These are phyloP conservation scores for Eurytemora carolleeae DNA, from an alignment of 1,140 invertebrate genomes.

Conservation along the genomic window DNA sequence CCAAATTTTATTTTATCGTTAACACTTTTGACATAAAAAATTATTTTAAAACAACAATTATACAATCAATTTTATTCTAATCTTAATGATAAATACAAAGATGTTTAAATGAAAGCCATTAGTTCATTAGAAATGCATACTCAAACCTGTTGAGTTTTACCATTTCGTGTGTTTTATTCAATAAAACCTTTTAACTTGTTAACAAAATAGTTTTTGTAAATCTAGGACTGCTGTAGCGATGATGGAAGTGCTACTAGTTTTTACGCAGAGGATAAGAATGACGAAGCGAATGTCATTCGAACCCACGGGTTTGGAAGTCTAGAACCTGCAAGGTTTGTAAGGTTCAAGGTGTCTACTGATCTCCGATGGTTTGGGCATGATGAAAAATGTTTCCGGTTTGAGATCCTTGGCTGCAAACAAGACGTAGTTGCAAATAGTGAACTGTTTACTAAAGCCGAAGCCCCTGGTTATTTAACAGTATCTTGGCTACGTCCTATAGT, in stretches of 20 bases:
- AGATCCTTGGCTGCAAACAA: background rate
- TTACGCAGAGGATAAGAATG: background rate
- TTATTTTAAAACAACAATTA: no score
- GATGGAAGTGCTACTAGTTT: background rate
- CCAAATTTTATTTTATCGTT: no score
- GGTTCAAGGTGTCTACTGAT: background rate
- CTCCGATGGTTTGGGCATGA: background rate
- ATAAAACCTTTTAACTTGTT: no score
- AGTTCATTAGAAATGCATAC: no score
- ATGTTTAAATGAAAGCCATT: no score
- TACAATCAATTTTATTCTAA: no score
- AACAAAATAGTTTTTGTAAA: background rate
- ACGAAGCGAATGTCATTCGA: background rate
- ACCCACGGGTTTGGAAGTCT: background rate
- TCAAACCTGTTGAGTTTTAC: no score
- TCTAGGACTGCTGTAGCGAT: background rate
- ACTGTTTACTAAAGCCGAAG: background rate
- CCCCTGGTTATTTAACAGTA: background rate
- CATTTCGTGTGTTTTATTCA: no score
- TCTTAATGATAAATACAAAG: no score
- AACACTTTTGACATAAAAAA: no score
- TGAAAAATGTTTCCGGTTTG: background rate
- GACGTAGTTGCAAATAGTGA: background rate
- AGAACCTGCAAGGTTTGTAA: background rate
- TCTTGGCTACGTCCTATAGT: background rate